Evolutionary conservation across 2,888 invertebrate genomes (phyloP).

Genomic region (Hemithea aestivaria): DNA sequence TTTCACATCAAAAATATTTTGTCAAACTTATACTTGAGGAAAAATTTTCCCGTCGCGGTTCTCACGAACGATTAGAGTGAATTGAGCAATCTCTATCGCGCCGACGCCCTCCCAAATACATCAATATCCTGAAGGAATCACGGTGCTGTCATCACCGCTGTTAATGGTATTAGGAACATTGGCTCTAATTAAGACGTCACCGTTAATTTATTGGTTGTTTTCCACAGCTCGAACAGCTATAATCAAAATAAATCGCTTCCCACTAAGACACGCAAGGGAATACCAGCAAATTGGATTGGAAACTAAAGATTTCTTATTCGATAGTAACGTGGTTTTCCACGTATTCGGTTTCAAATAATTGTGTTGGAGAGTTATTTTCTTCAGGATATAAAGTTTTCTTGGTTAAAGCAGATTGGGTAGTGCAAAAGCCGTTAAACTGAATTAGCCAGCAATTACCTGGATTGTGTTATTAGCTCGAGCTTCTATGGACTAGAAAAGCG

Average conservation of each 20-base stretch:
- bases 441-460: slow-evolving; percentile 6
- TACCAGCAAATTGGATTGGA: slow-evolving; percentile 65
- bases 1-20: too few species aligned
- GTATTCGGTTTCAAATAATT: slow-evolving; percentile 30
- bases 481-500: background rate
- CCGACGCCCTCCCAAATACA: slow-evolving; percentile 49
- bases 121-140: slow-evolving; percentile 56
- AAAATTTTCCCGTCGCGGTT: background rate
- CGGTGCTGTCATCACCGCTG: slow-evolving; percentile 62
- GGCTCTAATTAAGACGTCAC: slow-evolving; percentile 70
- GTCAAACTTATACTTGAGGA: background rate
- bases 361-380: slow-evolving; percentile 28
- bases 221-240: slow-evolving; percentile 60
- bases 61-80: slow-evolving; percentile 25
- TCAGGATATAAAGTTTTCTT: slow-evolving; percentile 21
- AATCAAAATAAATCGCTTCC: slow-evolving; percentile 74
- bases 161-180: slow-evolving; percentile 73
- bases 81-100: slow-evolving; percentile 42
- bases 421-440: slow-evolving; percentile 6
- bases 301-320: slow-evolving; percentile 50
- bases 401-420: slow-evolving; percentile 23
- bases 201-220: slow-evolving; percentile 73
- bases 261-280: slow-evolving; percentile 67
- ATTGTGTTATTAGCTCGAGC: background rate
- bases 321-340: slow-evolving; percentile 35